Evolutionary conservation across 1,140 invertebrate species (phyloP).

Genomic region (Ladona fulva): DNA sequence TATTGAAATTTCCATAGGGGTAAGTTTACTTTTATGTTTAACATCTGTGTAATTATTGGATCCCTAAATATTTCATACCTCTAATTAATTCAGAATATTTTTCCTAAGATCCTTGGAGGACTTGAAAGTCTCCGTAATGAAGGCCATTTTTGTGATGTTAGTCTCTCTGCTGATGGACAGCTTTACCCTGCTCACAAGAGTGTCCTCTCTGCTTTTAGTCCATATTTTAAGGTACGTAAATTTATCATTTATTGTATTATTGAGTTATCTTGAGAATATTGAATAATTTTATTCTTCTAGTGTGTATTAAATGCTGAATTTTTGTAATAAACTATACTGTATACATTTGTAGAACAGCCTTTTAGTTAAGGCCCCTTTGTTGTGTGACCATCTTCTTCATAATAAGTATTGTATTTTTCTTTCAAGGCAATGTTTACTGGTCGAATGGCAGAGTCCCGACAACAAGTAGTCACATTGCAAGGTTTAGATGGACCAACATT

Average conservation of each 20-base stretch:
- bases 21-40: no score
- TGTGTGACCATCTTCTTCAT: background rate
- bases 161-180: slow-evolving; percentile 34
- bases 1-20: no score
- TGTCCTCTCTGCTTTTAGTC: slow-evolving; percentile 41
- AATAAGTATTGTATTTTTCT: background rate
- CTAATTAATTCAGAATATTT: background rate
- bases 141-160: slow-evolving; percentile 41
- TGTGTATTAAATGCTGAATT: no score
- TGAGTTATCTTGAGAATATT: no score
- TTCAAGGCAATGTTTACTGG: slow-evolving; percentile 40
- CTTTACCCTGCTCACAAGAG: slow-evolving; percentile 42
- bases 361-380: background rate
- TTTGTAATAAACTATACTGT: no score
- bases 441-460: slow-evolving; percentile 38
- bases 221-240: slow-evolving; percentile 37
- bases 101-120: slow-evolving; percentile 33
- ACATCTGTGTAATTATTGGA: no score
- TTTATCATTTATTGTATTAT: background rate
- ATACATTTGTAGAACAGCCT: no score
- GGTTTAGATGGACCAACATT: slow-evolving; percentile 44
- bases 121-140: slow-evolving; percentile 38
- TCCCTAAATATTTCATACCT: no score
- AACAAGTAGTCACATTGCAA: slow-evolving; percentile 40
- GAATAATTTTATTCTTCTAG: no score